A percentile compares a stretch with the other conserved stretches of the same genome.
Evolutionary conservation across 2,888 invertebrate species (phyloP).

Genomic region (Eugnorisma glareosa): DNA sequence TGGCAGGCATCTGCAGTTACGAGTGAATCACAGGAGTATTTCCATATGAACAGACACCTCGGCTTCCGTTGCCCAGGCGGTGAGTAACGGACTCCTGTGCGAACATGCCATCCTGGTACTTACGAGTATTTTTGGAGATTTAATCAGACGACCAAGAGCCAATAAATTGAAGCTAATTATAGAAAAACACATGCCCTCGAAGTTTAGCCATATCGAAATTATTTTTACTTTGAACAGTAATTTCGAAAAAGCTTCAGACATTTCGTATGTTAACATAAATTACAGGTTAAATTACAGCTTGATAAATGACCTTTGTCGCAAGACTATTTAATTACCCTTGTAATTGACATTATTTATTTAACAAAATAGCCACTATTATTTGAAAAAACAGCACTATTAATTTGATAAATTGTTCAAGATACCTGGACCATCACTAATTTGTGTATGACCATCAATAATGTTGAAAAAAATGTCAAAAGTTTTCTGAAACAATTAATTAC

Average conservation of each 20-base stretch:
- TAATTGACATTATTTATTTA: conserved; percentile 9
- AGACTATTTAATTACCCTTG: background rate
- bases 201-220: conserved; percentile 13
- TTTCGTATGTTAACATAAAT: background rate
- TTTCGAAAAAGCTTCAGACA: background rate
- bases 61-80: conserved; percentile 46
- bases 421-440: conserved; percentile 25
- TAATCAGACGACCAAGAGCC: conserved; percentile 53
- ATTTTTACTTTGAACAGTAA: conserved; percentile 25
- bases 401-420: conserved; percentile 14
- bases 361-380: background rate
- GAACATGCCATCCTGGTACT: conserved; percentile 44
- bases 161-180: conserved; percentile 51
- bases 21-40: conserved; percentile 57
- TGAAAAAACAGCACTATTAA: background rate
- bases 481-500: conserved; percentile 18
- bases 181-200: conserved; percentile 57
- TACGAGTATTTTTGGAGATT: conserved; percentile 60
- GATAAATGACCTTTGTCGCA: background rate
- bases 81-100: conserved; percentile 54
- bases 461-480: background rate
- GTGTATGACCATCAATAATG: conserved; percentile 2
- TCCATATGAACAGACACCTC: conserved; percentile 40
- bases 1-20: conserved; percentile 36
- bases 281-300: background rate